Evolutionary conservation across 2,888 invertebrate genomes (phyloP).

Genomic region (Pristionchus maxplancki): DNA sequence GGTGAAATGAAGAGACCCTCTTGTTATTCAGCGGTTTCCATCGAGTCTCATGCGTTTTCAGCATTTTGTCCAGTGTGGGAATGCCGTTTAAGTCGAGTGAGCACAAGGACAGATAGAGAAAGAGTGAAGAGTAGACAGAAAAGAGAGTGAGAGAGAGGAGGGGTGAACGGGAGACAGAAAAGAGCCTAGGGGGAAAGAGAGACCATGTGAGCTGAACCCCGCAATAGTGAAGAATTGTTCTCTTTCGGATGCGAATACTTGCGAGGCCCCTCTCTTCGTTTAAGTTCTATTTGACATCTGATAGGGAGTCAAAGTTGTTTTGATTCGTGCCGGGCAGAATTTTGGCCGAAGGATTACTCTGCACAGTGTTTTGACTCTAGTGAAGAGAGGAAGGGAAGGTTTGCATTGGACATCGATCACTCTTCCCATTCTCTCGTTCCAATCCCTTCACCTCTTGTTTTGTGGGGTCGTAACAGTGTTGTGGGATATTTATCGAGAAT

Average conservation of each 20-base stretch:
- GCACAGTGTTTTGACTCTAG: not conserved
- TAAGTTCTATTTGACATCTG: no score
- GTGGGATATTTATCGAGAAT: no score
- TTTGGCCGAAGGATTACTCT: not conserved
- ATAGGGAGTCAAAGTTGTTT: not conserved
- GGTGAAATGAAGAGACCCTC: not conserved
- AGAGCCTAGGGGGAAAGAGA: no score
- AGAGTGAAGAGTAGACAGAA: not conserved
- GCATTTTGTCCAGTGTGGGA: not conserved
- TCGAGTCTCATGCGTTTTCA: not conserved
- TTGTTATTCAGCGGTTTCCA: not conserved
- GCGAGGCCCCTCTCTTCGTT: not conserved
- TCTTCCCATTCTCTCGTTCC: not conserved
- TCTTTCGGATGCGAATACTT: not conserved
- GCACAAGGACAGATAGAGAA: not conserved
- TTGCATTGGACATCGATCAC: not conserved
- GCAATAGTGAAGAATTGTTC: not conserved
- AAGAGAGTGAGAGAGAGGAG: not conserved
- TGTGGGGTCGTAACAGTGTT: no score
- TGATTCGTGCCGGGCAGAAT: not conserved
- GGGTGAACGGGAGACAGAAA: not conserved
- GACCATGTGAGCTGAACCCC: not conserved
- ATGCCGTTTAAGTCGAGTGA: not conserved
- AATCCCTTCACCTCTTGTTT: not conserved
- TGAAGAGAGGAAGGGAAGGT: not conserved